Base-by-base conservation (phyloP, 2,888 invertebrate genomes). In the Ennomos quercinarius region DNA sequence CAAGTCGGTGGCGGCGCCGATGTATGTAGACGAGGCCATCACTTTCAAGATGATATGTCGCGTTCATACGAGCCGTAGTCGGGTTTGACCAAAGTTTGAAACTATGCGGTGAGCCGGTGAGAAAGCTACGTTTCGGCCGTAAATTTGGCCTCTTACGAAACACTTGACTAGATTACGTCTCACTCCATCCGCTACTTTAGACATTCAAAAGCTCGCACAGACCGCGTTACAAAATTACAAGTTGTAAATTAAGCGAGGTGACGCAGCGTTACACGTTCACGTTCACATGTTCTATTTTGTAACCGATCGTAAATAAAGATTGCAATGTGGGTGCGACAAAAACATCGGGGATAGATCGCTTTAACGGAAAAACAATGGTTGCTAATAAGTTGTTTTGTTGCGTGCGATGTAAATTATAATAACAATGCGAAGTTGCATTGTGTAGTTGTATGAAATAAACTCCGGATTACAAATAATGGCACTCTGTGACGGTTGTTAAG, bases 111-210 rank as follows among this genome's bases (percentile, higher is more conserved):
- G 72, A 74, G 81, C 58, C 45, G 47, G 66, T 66, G 71, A 74
- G 81, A 81, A 81, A 80, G 79, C 67, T 67, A 68, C 65, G 63
- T 67, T 68, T 61, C 59, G 65, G 64, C 66, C 66, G 61, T 71
- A 68, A 70, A 72, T 72, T 69, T 65, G 69, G 57, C 49, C 66
- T 72, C 69, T 80, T 74, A 74, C 74, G 77, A 77, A 77, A 77
- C 13, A 66, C 51, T 62, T 66, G 57, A 46, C 64, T 47, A 64
- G 62, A 71, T 78, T 76, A 75, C 72, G 71, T 70, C 27, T 27
- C 52, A 59, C 42, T 60, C 27, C 39, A 39, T 45, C 56, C 53
- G 56, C 57, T 57, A 52, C 53, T 27, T 43, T 45, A 51, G 53
- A 44, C 49, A 54, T 49, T 57, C 55, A 56, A 55, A 61, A 52